Conservation (phyloP, 2,888 invertebrate genomes). For the Meteorus colon region DNA sequence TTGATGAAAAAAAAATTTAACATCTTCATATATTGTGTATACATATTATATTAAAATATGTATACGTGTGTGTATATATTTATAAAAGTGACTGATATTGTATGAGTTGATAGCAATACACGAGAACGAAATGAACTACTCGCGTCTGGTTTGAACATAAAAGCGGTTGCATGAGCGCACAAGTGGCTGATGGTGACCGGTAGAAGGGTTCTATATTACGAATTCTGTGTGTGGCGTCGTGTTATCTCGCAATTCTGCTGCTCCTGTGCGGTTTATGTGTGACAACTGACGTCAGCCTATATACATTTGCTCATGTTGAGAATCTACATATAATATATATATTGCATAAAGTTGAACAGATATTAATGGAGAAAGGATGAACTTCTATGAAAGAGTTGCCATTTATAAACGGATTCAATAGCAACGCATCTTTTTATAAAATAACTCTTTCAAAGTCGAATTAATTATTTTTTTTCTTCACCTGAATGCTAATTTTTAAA, state of each 20-base stretch:
- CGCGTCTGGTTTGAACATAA: slow-evolving; percentile 3
- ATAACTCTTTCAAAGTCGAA: background rate
- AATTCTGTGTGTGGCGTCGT: slow-evolving; percentile 3
- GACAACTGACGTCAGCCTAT: background rate
- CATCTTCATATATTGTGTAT: too few relatives aligned
- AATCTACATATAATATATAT: background rate
- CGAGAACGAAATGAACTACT: slow-evolving; percentile 3
- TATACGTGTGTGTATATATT: background rate
- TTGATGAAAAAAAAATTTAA: too few relatives aligned
- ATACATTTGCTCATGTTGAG: background rate
- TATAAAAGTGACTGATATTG: background rate
- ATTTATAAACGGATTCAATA: background rate
- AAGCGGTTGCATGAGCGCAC: slow-evolving; percentile 1
- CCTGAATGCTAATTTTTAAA: background rate
- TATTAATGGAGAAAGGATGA: too few relatives aligned
- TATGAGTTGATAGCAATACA: background rate
- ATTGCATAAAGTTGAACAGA: background rate
- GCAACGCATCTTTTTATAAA: background rate
- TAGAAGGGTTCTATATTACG: slow-evolving; percentile 3
- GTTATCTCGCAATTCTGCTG: background rate
- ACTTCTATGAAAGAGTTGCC: too few relatives aligned
- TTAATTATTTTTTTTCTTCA: background rate
- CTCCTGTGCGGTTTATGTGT: background rate
- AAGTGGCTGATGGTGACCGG: slow-evolving; percentile 7
- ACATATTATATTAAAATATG: background rate